Conservation (phyloP, 2,113 vertebrate genomes). For the Heteronetta atricapilla region DNA sequence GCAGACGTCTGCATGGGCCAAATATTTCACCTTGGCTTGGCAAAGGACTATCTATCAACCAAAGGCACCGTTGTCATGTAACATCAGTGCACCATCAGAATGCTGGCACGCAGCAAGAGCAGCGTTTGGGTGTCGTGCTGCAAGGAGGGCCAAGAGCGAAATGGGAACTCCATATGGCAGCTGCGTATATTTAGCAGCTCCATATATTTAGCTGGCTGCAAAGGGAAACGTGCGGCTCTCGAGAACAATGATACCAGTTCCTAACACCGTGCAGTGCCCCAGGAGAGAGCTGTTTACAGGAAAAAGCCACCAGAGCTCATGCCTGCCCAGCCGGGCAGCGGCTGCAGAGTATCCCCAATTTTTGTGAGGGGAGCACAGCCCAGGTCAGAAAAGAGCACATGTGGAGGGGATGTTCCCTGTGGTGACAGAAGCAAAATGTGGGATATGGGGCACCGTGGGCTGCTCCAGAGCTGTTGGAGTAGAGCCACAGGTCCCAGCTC, state of each 20-base stretch:
- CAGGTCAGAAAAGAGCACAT: accelerated
- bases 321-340: background rate
- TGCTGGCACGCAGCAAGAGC: background rate
- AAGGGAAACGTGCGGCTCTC: background rate
- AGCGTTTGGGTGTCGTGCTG: background rate
- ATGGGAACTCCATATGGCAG: background rate
- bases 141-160: background rate
- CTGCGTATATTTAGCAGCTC: background rate
- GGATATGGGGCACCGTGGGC: accelerated
- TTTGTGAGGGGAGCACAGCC: background rate
- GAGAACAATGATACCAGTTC: slow-evolving; percentile 43
- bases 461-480: accelerated
- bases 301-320: background rate
- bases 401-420: accelerated
- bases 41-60: background rate
- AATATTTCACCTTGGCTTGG: background rate
- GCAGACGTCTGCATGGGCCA: background rate
- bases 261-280: background rate
- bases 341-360: background rate
- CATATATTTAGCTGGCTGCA: background rate
- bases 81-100: background rate
- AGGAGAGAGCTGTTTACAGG: background rate
- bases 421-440: background rate
- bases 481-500: accelerated
- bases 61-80: background rate